Base-by-base conservation (phyloP, 2,888 invertebrate species). In the Phengaris arion region DNA sequence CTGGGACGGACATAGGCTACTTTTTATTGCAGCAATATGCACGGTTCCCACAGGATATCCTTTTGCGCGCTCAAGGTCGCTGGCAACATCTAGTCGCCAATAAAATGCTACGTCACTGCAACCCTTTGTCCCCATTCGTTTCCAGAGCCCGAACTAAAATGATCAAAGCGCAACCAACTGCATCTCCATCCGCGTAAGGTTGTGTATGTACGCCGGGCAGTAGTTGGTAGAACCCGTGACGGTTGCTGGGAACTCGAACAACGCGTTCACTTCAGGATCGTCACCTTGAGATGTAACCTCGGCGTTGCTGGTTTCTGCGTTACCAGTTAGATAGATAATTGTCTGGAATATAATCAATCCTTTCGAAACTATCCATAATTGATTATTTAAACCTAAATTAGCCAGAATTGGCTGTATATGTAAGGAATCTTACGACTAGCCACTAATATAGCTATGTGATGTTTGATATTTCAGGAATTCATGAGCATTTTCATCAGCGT, bases 271-370 rank as follows among this genome's bases (percentile, higher is more conserved):
- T 2, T 82, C 82, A 0, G 92, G 91, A 74, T 88, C 86, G 79
- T 86, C 90, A 0, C 92, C 93, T n/a, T 90, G 88, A 0, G 93
- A 92, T 88, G 91, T 88, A 68, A 92, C 83, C 79, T 93, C 91
- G 74, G 93, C 83, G 78, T 86, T 82, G 76, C 92, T 91, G 73
- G 81, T 81, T 79, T 93, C 93, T 6, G 93, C 93, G 76, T 87
- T 93, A 35, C 93, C 93, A 75, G 83, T 82, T 6, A 93, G 80
- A 68, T 85, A 84, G 12, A 93, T 83, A 6, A 88, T 86, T 6
- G 87, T 83, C 93, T 93, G 52, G 1, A 64, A 72, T 4, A 55
- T 59, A 10, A 22, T 52, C 8, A 9, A 52, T 52, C 52, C 10
- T 59, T 22, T 59, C 10, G 10, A 22, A 59, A 54, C 5, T 48